A percentile compares a stretch with the other conserved stretches of the same genome.
Conservation (phyloP, 2,797 vertebrate genomes). For the Morus bassanus region DNA sequence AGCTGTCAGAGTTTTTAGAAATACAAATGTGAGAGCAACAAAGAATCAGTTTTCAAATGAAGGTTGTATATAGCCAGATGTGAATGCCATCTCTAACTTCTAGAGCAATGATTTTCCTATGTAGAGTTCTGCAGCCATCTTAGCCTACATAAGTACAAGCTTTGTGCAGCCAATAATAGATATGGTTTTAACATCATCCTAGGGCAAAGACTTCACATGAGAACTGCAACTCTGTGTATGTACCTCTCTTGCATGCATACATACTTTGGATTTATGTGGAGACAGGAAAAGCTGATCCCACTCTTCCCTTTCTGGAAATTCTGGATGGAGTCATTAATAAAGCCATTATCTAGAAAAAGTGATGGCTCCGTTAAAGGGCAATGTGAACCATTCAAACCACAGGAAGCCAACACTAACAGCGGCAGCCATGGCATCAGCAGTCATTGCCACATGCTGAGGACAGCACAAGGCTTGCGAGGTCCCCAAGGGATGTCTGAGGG, state of each 20-base stretch:
- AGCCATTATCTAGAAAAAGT: background rate
- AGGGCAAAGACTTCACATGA: background rate
- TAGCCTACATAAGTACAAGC: background rate
- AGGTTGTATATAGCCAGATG: background rate
- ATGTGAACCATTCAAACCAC: background rate
- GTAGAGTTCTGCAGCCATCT: background rate
- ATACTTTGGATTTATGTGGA: background rate
- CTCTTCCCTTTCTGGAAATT: background rate
- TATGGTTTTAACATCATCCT: background rate
- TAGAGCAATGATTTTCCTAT: background rate
- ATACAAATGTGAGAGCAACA: background rate
- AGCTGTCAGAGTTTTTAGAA: background rate
- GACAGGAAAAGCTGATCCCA: background rate
- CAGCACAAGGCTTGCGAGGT: too few species aligned
- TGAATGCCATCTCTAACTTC: background rate
- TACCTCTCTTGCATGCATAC: background rate
- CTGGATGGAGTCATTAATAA: background rate
- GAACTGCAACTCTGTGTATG: background rate
- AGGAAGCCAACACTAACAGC: background rate
- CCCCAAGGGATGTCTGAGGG: too few species aligned
- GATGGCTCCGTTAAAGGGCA: background rate
- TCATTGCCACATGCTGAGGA: background rate
- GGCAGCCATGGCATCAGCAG: background rate
- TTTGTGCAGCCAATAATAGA: background rate
- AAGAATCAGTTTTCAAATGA: background rate